Percentiles rank a stretch among this genome's conserved stretches.
phyloP scores from a whole-genome alignment of 2,888 invertebrate species.

The Drosophila borealis region DNA sequence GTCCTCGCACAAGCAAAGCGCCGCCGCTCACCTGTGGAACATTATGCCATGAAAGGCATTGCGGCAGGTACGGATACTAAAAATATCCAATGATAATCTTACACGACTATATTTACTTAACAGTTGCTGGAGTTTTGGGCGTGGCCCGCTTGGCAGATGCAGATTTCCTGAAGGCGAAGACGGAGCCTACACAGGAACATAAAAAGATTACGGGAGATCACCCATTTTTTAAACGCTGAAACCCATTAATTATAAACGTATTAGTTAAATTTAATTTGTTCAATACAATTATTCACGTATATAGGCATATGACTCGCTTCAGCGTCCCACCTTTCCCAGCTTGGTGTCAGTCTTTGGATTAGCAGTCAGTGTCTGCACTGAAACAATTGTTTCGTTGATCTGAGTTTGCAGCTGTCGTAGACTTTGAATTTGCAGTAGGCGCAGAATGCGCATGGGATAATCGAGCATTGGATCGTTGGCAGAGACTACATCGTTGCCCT shows the following conservation, averaged over 20 bases:
- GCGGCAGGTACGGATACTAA: constrained; percentile 64
- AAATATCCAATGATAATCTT: background rate
- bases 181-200: constrained; percentile 26
- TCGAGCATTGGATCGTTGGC: constrained; percentile 89
- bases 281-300: constrained; percentile 30
- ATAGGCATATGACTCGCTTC: constrained; percentile 52
- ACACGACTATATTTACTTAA: background rate
- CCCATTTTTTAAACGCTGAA: constrained; percentile 57
- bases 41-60: constrained; percentile 67
- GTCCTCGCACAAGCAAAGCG: constrained; percentile 87
- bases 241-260: constrained; percentile 18
- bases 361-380: constrained; percentile 96
- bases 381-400: constrained; percentile 97
- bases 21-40: constrained; percentile 78
- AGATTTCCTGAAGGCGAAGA: constrained; percentile 64
- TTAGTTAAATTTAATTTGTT: constrained; percentile 45
- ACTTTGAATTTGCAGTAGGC: constrained; percentile 89
- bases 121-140: constrained; percentile 87
- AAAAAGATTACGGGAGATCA: constrained; percentile 22
- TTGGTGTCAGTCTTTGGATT: constrained; percentile 98
- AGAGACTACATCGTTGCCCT: constrained; percentile 86
- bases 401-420: constrained; percentile 91
- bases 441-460: constrained; percentile 91
- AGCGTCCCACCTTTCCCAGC: constrained; percentile 95
- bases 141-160: constrained; percentile 87